Base-by-base conservation (phyloP, 2,797 vertebrate species). In the Artibeus lituratus region DNA sequence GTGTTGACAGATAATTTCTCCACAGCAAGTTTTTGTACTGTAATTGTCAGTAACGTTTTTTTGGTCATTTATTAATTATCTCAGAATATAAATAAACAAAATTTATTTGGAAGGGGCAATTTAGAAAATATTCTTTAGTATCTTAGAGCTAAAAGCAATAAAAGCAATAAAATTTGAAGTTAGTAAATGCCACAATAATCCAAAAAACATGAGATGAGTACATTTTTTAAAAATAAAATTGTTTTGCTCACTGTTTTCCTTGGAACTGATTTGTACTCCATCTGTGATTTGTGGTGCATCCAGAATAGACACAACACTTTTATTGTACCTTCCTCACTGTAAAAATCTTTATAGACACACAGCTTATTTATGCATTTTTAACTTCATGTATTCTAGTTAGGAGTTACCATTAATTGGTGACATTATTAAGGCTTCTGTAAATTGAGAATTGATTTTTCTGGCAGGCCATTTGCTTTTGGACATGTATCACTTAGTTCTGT, bases 71-170 rank as follows among this genome's bases (percentile, higher is more conserved):
- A 37, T 91, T 91, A n/a, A 55, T 88, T 80, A 19, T 37, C 51
- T 59, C n/a, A 80, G n/a, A 24, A 83, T 93, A 95, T 74, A 90
- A 96, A 55, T 55, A 86, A 77, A 39, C 19, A 62, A 55, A 65
- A 44, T 88, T 53, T 88, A 88, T 70, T 70, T 74, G 55, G 47
- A 65, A 83, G 32, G 24, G 8, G 29, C 18, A 92, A 81, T 85
- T 95, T 88, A 94, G 82, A 94, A 94, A 92, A 49, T 24, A 69
- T 26, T 67, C 5, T 90, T 95, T 90, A 81, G n/a, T 90, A 83
- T 86, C 90, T 87, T 65, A 96, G 32, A 59, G 26, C 19, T 86
- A 14, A 89, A 95, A 77, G 32, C 85, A 94, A 62, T 95, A 65
- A 42, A 93, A 65, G 18, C 24, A 84, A 69, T 90, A 59, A 85